These are phyloP conservation scores for Drosophila subobscura DNA, from an alignment of 1,140 invertebrate genomes.

Conservation along the genomic window DNA sequence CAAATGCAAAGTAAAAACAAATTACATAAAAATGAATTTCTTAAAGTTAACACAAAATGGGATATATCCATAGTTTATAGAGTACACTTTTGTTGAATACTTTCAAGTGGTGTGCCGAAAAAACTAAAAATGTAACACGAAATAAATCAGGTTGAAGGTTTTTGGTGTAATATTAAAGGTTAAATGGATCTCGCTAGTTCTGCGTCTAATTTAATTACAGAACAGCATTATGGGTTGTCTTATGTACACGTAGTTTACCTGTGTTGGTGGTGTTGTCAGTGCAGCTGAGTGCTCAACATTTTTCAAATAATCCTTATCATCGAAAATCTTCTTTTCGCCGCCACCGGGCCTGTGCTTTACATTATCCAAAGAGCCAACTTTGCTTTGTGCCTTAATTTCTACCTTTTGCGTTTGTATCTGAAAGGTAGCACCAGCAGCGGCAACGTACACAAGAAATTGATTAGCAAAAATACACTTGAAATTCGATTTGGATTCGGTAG, in stretches of 20 bases:
- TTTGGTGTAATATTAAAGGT: conserved; percentile 2
- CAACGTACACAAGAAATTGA: conserved; percentile 72
- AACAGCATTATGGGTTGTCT: conserved; percentile 8
- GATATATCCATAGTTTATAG: conserved; percentile 57
- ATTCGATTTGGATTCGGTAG: conserved; percentile 18
- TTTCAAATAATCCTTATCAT: conserved; percentile 96
- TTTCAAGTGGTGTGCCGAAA: conserved; percentile 14
- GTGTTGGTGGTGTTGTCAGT: conserved; percentile 83
- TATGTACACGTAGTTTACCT: conserved; percentile 81
- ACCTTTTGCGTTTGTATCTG: conserved; percentile 95
- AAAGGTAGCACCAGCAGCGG: conserved; percentile 77
- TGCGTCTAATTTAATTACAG: conserved; percentile 22
- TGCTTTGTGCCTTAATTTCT: conserved; percentile 93
- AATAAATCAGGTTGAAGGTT: conserved; percentile 52
- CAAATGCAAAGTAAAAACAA: conserved; percentile 52
- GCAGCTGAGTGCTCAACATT: conserved; percentile 84
- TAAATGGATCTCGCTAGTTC: background rate
- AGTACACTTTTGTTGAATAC: conserved; percentile 5
- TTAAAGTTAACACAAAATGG: conserved; percentile 76
- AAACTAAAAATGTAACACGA: conserved; percentile 33
- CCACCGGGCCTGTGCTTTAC: conserved; percentile 96
- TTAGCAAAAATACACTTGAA: conserved; percentile 58
- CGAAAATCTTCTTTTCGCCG: conserved; percentile 96
- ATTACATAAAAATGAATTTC: conserved; percentile 80
- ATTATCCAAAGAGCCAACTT: conserved; percentile 96